phyloP scores from a whole-genome alignment of 2,113 vertebrate genomes.

The Clarias batrachus region DNA sequence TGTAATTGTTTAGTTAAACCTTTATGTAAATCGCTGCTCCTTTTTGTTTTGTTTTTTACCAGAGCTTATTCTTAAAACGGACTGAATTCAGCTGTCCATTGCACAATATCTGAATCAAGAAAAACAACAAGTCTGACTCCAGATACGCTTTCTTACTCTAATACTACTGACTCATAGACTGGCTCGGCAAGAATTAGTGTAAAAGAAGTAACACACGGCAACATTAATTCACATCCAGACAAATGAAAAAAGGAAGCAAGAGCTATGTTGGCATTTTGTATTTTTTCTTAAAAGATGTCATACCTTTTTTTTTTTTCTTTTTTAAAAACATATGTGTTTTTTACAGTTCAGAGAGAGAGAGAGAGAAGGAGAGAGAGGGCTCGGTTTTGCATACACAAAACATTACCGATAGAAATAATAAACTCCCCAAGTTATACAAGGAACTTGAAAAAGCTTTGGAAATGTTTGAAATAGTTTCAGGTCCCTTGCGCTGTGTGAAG shows the following conservation, averaged over 20 bases:
- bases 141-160: neutral
- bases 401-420: constrained; percentile 44
- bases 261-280: constrained; percentile 22
- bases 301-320: constrained; percentile 45
- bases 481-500: constrained; percentile 49
- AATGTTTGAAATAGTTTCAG: constrained; percentile 55
- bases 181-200: neutral
- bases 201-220: neutral
- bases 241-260: constrained; percentile 1
- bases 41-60: neutral
- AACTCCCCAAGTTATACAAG: constrained; percentile 59
- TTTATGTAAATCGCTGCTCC: neutral
- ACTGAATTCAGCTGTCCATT: neutral
- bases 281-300: constrained; percentile 62
- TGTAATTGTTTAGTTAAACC: neutral
- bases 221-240: neutral
- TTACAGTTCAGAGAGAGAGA: constrained; percentile 32
- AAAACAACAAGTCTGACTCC: neutral
- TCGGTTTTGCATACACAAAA: constrained; percentile 45
- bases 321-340: constrained; percentile 44
- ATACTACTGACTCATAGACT: constrained; percentile 8
- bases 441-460: constrained; percentile 53
- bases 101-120: neutral
- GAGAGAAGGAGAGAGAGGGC: constrained; percentile 28
- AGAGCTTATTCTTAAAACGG: neutral